Evolutionary conservation across 2,797 vertebrate species (phyloP).

Genomic region (Rachycentron canadum): DNA sequence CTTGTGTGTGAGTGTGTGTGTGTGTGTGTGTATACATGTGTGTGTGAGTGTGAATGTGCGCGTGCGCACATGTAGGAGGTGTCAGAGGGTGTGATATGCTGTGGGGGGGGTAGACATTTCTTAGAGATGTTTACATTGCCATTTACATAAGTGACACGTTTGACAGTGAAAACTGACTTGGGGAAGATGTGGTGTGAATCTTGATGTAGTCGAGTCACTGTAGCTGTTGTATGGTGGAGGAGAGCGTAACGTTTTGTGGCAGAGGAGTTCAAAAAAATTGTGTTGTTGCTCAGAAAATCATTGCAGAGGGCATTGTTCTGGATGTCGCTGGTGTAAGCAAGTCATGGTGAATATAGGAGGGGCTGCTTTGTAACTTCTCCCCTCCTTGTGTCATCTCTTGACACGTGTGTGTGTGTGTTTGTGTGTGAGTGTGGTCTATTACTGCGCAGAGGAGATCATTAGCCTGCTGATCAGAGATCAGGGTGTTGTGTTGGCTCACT

Average conservation of each 20-base stretch:
- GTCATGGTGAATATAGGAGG: conserved; percentile 19
- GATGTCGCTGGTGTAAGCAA: conserved; percentile 31
- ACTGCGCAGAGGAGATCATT: conserved; percentile 25
- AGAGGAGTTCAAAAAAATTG: conserved; percentile 27
- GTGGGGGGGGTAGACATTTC: not conserved
- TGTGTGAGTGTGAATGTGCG: not conserved
- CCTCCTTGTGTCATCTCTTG: conserved; percentile 26
- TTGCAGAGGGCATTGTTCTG: conserved; percentile 21
- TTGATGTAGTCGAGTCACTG: not conserved
- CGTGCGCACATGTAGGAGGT: not conserved
- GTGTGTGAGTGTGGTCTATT: not conserved
- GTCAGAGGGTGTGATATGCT: conserved; percentile 11
- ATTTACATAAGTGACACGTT: not conserved
- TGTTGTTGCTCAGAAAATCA: conserved; percentile 31
- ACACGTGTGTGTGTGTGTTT: not conserved
- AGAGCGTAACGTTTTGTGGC: conserved; percentile 9
- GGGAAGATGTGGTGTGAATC: not conserved
- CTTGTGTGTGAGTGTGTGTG: conserved; percentile 8
- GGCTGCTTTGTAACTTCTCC: conserved; percentile 34
- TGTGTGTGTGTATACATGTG: not conserved
- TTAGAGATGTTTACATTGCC: conserved; percentile 4
- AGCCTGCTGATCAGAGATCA: conserved; percentile 49
- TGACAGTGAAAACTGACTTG: not conserved
- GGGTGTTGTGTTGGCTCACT: conserved; percentile 37
- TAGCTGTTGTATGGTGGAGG: not conserved